A percentile compares a stretch with the other conserved stretches of the same genome.
Evolutionary conservation across 2,797 vertebrate genomes (phyloP).

Genomic region (Morus bassanus): DNA sequence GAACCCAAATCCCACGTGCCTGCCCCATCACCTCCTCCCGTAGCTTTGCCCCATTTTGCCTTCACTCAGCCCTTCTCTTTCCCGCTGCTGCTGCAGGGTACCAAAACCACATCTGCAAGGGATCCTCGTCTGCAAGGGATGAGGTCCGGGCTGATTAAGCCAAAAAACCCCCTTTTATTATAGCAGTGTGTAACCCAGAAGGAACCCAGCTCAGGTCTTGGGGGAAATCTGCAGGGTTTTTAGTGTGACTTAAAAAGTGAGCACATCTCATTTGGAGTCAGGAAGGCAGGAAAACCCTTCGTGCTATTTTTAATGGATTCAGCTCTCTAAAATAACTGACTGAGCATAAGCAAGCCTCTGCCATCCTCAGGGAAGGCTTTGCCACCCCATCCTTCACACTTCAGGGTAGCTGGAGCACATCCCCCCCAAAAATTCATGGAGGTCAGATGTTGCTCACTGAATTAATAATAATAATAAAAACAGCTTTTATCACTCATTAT

Average conservation of each 20-base stretch:
- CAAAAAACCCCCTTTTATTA: background rate
- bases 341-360: background rate
- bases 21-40: background rate
- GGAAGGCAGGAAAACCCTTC: background rate
- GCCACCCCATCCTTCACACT: background rate
- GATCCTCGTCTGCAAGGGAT: background rate
- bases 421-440: too few relatives aligned
- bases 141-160: background rate
- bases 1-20: background rate
- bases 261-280: fast-evolving
- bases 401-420: background rate
- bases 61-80: background rate
- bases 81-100: fast-evolving
- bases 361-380: background rate
- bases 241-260: background rate
- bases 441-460: background rate
- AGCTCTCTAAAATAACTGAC: background rate
- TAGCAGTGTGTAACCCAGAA: fast-evolving
- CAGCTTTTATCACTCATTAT: background rate
- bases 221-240: background rate
- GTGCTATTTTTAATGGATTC: background rate
- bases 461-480: background rate
- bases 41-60: background rate
- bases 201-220: fast-evolving
- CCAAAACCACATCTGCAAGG: background rate